Percentiles rank a stretch among this genome's conserved stretches.
Conservation (phyloP, 2,888 invertebrate genomes). For the Harpalus rubripes region DNA sequence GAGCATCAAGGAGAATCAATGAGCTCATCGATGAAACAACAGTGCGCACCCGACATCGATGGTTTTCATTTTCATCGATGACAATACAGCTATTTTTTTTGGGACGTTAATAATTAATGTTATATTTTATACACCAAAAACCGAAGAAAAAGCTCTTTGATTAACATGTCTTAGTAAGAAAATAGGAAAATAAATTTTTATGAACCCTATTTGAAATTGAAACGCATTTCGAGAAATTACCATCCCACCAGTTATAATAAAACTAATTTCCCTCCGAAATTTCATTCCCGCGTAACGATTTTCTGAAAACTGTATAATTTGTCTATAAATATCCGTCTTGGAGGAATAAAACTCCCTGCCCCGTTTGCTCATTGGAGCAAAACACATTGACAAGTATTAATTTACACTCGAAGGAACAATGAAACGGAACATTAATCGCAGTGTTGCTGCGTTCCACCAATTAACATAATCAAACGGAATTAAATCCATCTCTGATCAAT, state of each 20-base stretch:
- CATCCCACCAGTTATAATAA: background rate
- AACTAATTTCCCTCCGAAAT: background rate
- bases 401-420: conserved; percentile 43
- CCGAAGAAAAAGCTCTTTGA: too few relatives aligned
- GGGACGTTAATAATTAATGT: too few relatives aligned
- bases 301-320: conserved; percentile 16
- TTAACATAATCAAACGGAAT: conserved; percentile 61
- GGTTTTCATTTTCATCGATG: too few relatives aligned
- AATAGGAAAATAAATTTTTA: background rate
- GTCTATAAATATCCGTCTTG: conserved; percentile 11
- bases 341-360: background rate
- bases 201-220: background rate
- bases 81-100: too few relatives aligned
- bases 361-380: conserved; percentile 46
- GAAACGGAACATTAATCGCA: conserved; percentile 49
- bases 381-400: conserved; percentile 54
- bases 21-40: too few relatives aligned
- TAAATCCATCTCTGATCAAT: conserved; percentile 60
- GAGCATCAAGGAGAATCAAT: too few relatives aligned
- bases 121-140: too few relatives aligned
- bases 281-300: conserved; percentile 1
- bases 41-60: too few relatives aligned
- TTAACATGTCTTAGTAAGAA: background rate
- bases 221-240: background rate
- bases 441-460: conserved; percentile 26